Evolutionary conservation across 1,140 invertebrate species (phyloP).

Genomic region (Gyrodactylus bullatarudis): DNA sequence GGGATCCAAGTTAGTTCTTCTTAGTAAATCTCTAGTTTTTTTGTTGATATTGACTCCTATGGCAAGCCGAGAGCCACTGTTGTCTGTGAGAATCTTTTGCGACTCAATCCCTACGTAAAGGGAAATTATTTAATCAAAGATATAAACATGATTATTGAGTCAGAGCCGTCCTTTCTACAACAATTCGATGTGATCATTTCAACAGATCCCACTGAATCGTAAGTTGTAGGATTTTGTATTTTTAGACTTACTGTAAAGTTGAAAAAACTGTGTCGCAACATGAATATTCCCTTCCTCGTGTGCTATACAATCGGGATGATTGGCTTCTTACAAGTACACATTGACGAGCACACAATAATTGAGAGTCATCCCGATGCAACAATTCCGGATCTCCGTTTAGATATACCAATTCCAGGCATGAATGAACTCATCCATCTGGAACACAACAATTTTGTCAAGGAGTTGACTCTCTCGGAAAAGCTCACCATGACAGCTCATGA

Average conservation of each 20-base stretch:
- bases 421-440: conserved; percentile 33
- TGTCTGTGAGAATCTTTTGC: background rate
- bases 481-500: background rate
- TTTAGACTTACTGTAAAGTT: background rate
- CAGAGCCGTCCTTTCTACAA: background rate
- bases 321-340: conserved; percentile 53
- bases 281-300: conserved; percentile 38
- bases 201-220: background rate
- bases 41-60: conserved; percentile 39
- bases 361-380: conserved; percentile 73
- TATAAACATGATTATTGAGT: background rate
- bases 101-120: background rate
- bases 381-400: conserved; percentile 48
- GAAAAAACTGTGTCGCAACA: background rate
- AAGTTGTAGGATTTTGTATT: background rate
- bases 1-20: conserved; percentile 39
- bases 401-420: conserved; percentile 43
- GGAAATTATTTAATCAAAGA: background rate
- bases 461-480: background rate
- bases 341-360: conserved; percentile 56
- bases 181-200: background rate
- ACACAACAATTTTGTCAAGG: background rate
- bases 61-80: conserved; percentile 25
- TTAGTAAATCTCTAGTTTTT: conserved; percentile 33
- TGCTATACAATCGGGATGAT: conserved; percentile 62